phyloP scores from a whole-genome alignment of 1,140 invertebrate genomes.

The Drosophila truncata region DNA sequence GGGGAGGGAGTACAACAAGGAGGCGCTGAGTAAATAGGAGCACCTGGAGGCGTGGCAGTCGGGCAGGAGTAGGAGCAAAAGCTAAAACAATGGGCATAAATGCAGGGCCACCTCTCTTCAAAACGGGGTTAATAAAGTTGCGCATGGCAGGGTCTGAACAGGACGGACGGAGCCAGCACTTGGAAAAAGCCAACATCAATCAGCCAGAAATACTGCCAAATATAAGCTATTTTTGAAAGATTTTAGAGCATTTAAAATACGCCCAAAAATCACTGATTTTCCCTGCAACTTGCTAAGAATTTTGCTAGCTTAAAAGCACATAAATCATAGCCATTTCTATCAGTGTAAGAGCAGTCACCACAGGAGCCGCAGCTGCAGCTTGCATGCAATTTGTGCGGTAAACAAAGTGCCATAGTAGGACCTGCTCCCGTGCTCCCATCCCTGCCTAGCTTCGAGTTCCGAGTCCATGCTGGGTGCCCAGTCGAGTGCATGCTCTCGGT shows the following conservation, averaged over 20 bases:
- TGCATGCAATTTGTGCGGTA: conserved; percentile 64
- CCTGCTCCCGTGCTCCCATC: neutral
- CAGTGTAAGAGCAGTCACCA: conserved; percentile 30
- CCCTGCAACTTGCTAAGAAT: neutral
- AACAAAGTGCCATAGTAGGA: conserved; percentile 36
- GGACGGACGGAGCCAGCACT: conserved; percentile 25
- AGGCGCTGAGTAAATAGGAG: conserved; percentile 24
- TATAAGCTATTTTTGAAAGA: too few relatives aligned
- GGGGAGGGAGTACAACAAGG: neutral
- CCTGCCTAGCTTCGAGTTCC: neutral
- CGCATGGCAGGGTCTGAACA: conserved; percentile 41
- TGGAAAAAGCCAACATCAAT: neutral
- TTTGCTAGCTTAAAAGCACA: neutral
- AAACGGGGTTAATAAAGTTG: conserved; percentile 81
- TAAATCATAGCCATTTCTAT: neutral
- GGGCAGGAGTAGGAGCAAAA: conserved; percentile 17
- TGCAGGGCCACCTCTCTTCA: conserved; percentile 39
- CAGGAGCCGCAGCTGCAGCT: conserved; percentile 45
- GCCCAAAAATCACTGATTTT: neutral
- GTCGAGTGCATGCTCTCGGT: conserved; percentile 44
- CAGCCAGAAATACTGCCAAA: neutral
- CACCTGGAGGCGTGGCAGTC: conserved; percentile 21
- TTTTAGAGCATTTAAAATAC: neutral
- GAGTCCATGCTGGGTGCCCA: conserved; percentile 19
- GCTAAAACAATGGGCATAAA: conserved; percentile 62